Conservation (phyloP, 1,140 invertebrate genomes). For the Schmidtea mediterranea region DNA sequence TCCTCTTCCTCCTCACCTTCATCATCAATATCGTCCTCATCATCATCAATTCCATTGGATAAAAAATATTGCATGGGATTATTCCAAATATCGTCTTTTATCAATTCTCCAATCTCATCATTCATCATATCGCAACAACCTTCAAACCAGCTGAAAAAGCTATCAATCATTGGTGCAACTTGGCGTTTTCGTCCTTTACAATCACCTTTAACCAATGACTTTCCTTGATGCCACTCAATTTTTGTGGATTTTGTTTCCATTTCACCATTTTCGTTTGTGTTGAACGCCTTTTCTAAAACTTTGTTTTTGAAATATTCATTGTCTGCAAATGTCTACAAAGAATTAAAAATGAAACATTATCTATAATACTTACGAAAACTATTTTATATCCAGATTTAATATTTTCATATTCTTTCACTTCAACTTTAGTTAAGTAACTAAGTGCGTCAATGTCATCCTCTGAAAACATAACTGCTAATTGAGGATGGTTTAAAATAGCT, state of each 20-base stretch:
- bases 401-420: slow-evolving; percentile 61
- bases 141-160: slow-evolving; percentile 27
- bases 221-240: slow-evolving; percentile 26
- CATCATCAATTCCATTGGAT: slow-evolving; percentile 34
- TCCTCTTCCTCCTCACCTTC: slow-evolving; percentile 12
- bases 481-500: slow-evolving; percentile 64
- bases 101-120: slow-evolving; percentile 30
- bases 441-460: slow-evolving; percentile 62
- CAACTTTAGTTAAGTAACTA: slow-evolving; percentile 46
- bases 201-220: slow-evolving; percentile 9
- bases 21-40: slow-evolving; percentile 27
- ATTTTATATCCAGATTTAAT: slow-evolving; percentile 53
- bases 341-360: no score
- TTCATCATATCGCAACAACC: slow-evolving; percentile 23
- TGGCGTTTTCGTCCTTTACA: slow-evolving; percentile 17
- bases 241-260: slow-evolving; percentile 23
- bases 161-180: slow-evolving; percentile 14
- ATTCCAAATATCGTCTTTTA: slow-evolving; percentile 65
- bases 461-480: slow-evolving; percentile 50
- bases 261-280: slow-evolving; percentile 30
- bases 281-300: slow-evolving; percentile 50
- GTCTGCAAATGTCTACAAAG: slow-evolving; percentile 35
- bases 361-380: slow-evolving; percentile 15
- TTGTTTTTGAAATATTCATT: slow-evolving; percentile 61
- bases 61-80: slow-evolving; percentile 67